A percentile compares a stretch with the other conserved stretches of the same genome.
Evolutionary conservation across 2,113 vertebrate species (phyloP).

Genomic region (Python bivittatus): DNA sequence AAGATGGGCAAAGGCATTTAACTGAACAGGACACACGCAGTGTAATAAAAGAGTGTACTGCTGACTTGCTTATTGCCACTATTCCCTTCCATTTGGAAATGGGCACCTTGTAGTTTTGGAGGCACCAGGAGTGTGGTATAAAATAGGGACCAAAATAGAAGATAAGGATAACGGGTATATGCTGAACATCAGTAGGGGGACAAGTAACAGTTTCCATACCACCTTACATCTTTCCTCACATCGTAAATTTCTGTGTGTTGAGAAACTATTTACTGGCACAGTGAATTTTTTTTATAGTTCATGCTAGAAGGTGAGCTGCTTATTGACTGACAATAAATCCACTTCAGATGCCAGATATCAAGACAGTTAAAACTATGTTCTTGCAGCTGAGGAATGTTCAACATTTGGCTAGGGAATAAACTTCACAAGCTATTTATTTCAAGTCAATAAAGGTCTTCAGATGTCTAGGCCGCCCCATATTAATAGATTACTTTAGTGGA

Average conservation of each 20-base stretch:
- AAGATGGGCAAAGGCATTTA: background rate
- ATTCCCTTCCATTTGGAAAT: background rate
- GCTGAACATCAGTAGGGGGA: background rate
- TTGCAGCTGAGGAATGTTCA: accelerated
- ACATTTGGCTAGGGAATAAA: constrained; percentile 40
- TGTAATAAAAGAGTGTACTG: background rate
- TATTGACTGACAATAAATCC: background rate
- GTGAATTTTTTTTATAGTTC: background rate
- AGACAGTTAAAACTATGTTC: background rate
- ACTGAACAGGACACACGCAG: background rate
- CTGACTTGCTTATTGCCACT: background rate
- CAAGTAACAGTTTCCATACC: background rate
- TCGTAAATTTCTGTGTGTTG: constrained; percentile 20
- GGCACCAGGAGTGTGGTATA: background rate
- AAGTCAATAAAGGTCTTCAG: constrained; percentile 36
- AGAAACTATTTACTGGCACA: constrained; percentile 10
- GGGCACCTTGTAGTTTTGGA: background rate
- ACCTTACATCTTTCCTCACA: background rate
- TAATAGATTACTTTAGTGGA: constrained; percentile 23
- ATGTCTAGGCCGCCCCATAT: constrained; percentile 18
- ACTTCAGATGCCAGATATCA: background rate
- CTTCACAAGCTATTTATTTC: constrained; percentile 41
- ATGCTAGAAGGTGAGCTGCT: background rate
- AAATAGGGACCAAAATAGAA: background rate
- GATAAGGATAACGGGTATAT: background rate